These are phyloP conservation scores for Musca vetustissima DNA, from an alignment of 1,140 invertebrate genomes.

Conservation along the genomic window DNA sequence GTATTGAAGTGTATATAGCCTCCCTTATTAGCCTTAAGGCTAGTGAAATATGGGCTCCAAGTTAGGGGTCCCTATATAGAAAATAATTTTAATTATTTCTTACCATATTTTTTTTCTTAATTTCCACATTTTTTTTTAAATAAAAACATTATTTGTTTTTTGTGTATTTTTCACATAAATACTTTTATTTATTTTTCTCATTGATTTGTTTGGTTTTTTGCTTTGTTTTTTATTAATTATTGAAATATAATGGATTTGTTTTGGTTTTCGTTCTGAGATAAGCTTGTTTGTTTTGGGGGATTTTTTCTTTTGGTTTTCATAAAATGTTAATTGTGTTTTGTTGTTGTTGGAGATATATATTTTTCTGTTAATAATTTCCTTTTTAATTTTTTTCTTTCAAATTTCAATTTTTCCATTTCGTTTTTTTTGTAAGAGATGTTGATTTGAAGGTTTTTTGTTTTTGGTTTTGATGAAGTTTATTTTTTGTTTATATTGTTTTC, in stretches of 20 bases:
- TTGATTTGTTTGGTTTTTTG: too few relatives aligned
- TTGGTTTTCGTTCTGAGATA: slow-evolving; percentile 16
- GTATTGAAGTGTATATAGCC: too few relatives aligned
- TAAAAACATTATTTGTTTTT: slow-evolving; percentile 23
- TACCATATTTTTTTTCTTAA: slow-evolving; percentile 11
- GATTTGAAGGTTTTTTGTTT: slow-evolving; percentile 1
- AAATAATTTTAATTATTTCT: too few relatives aligned
- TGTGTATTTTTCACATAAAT: slow-evolving; percentile 26
- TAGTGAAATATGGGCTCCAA: too few relatives aligned
- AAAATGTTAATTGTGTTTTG: slow-evolving; percentile 12
- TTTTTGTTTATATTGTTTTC: background rate
- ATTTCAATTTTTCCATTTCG: slow-evolving; percentile 6
- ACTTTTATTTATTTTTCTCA: slow-evolving; percentile 12
- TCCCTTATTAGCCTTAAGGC: too few relatives aligned
- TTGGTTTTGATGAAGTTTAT: background rate
- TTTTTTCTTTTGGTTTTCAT: slow-evolving; percentile 16
- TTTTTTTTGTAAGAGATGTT: slow-evolving; percentile 7
- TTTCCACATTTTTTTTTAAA: slow-evolving; percentile 10
- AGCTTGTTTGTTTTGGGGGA: slow-evolving; percentile 14
- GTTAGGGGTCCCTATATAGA: too few relatives aligned
- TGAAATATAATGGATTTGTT: slow-evolving; percentile 28
- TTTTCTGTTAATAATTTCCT: background rate
- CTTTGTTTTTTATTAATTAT: slow-evolving; percentile 24
- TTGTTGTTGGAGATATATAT: slow-evolving; percentile 2
- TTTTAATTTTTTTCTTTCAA: slow-evolving; percentile 2